These are phyloP conservation scores for Nasonovia ribisnigri DNA, from an alignment of 2,888 invertebrate genomes.

Conservation along the genomic window DNA sequence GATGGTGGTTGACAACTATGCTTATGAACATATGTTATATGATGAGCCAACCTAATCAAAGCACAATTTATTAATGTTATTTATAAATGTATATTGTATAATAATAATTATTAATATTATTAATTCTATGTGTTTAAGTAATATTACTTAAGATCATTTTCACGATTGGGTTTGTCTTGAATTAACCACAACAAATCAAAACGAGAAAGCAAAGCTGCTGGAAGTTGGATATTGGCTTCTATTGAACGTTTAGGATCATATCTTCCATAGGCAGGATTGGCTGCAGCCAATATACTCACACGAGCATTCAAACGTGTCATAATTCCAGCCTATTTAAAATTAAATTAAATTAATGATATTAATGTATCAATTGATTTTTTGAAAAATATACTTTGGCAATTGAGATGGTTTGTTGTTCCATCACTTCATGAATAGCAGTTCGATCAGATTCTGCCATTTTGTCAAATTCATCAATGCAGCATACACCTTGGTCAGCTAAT, in stretches of 20 bases:
- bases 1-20: slow-evolving; percentile 88
- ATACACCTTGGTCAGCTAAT: slow-evolving; percentile 95
- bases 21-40: slow-evolving; percentile 97
- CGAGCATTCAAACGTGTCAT: slow-evolving; percentile 98
- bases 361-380: neutral
- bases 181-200: slow-evolving; percentile 98
- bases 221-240: slow-evolving; percentile 97
- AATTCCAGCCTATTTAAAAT: slow-evolving; percentile 85
- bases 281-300: slow-evolving; percentile 95
- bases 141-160: slow-evolving; percentile 76
- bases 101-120: neutral
- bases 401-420: slow-evolving; percentile 99
- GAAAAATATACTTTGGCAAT: slow-evolving; percentile 85
- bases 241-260: slow-evolving; percentile 96
- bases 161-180: slow-evolving; percentile 80
- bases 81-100: neutral
- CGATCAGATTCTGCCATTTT: slow-evolving; percentile 98
- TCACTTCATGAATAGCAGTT: slow-evolving; percentile 97
- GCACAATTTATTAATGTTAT: neutral
- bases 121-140: neutral
- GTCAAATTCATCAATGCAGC: slow-evolving; percentile 99
- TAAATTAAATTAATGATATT: neutral
- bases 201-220: slow-evolving; percentile 95
- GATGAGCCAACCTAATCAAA: slow-evolving; percentile 83
- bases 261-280: slow-evolving; percentile 98